Base-by-base conservation (phyloP, 1,140 invertebrate genomes). In the Uloborus diversus region DNA sequence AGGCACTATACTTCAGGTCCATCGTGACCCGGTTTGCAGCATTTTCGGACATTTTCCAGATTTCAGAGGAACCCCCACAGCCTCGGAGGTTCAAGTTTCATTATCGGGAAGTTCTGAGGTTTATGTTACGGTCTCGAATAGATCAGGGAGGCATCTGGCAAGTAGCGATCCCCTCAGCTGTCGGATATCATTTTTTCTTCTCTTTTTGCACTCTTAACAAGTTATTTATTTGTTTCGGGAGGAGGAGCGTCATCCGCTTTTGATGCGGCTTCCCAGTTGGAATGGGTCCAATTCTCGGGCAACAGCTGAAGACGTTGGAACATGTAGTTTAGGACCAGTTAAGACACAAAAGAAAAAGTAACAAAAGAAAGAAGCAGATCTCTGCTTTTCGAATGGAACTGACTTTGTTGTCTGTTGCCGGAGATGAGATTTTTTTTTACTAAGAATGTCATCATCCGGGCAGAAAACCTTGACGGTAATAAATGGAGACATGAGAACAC, bases 241-340 rank as follows among this genome's bases (percentile, higher is more conserved):
- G 25, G 61, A 17, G 37, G 7, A 7, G 61, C 23, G 30, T 42
- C 64, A 66, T 23, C 14, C 25, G 7, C 28, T 32, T 70, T 56
- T 28, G n/a, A 20, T 70, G 49, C n/a, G 68, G 68, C 68, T 70
- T 70, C 68, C 53, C 30, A 57, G 49, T 56, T 70, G 68, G 51
- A 33, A 25, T 25, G n/a, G 51, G 35, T 70, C 68, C 68, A 70
- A 68, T 53, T 28, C 17, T 68, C 25, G 47, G 25, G 53, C 9
- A 42, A n/a, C 1, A 53, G 49, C 9, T 42, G 37, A 42, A 42
- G 17, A 42, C 7, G 7, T 9, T 42, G 37, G 37, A 17, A 17
- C 37, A 9, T 7, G 37, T 17, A 42, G 7, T 42, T 9, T 42
- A 42, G 37, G 37, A 42, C 17, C 37, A 42, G 37, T 42, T 68